Conservation (phyloP, 2,888 invertebrate genomes). For the Epinotia brunnichana region DNA sequence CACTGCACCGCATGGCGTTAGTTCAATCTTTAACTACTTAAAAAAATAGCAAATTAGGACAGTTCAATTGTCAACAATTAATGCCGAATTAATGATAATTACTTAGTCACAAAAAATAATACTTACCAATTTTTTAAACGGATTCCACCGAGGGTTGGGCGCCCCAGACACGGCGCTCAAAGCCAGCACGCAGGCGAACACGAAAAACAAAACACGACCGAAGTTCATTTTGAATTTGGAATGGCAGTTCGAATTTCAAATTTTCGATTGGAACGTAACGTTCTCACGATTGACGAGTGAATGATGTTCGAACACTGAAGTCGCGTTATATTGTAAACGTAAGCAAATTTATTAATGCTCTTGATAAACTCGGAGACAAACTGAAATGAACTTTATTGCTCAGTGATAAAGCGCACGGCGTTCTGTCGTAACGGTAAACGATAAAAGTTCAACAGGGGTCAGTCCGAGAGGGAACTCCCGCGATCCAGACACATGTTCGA, state of each 20-base stretch:
- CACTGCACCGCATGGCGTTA: too few relatives aligned
- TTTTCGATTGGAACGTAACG: slow-evolving; percentile 3
- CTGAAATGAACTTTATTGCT: slow-evolving; percentile 6
- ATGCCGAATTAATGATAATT: not conserved
- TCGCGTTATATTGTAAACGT: slow-evolving; percentile 28
- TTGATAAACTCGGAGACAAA: not conserved
- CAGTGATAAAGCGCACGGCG: not conserved
- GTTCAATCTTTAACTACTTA: too few relatives aligned
- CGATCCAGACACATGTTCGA: slow-evolving; percentile 9
- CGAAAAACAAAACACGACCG: slow-evolving; percentile 58
- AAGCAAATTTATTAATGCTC: slow-evolving; percentile 5
- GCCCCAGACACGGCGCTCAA: slow-evolving; percentile 51
- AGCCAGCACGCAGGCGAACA: slow-evolving; percentile 59
- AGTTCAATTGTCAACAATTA: too few relatives aligned
- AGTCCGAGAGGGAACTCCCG: slow-evolving; percentile 33
- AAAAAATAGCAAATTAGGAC: too few relatives aligned
- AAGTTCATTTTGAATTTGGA: slow-evolving; percentile 59
- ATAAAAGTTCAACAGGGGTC: slow-evolving; percentile 19
- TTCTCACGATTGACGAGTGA: slow-evolving; percentile 32
- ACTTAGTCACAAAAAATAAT: slow-evolving; percentile 1
- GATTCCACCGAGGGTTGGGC: slow-evolving; percentile 60
- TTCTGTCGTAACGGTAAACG: slow-evolving; percentile 5
- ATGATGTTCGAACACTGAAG: slow-evolving; percentile 29
- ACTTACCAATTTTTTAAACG: slow-evolving; percentile 59
- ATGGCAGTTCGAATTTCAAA: slow-evolving; percentile 20